phyloP scores from a whole-genome alignment of 2,797 vertebrate species.

The Argyrosomus regius region DNA sequence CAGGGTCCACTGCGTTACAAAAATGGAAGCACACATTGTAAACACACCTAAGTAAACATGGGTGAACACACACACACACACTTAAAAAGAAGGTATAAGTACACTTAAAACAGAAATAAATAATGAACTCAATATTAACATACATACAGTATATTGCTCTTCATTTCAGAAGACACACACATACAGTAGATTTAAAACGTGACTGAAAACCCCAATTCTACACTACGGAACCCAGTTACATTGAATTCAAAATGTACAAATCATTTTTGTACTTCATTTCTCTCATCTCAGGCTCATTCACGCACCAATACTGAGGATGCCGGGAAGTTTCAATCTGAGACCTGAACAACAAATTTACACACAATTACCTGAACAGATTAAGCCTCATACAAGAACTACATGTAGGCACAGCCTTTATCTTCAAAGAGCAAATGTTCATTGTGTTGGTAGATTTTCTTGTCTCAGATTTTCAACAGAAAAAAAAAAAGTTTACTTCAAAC shows the following conservation, averaged over 20 bases:
- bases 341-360: constrained; percentile 35
- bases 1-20: constrained; percentile 8
- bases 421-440: constrained; percentile 53
- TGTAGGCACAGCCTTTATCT: constrained; percentile 68
- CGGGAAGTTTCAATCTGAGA: constrained; percentile 26
- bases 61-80: constrained; percentile 46
- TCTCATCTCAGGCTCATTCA: constrained; percentile 28
- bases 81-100: constrained; percentile 68
- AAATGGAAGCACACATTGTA: constrained; percentile 54
- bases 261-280: constrained; percentile 21
- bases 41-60: constrained; percentile 63
- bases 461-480: constrained; percentile 23
- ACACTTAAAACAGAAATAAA: constrained; percentile 82
- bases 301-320: constrained; percentile 37
- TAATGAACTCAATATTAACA: constrained; percentile 58
- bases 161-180: constrained; percentile 45
- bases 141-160: constrained; percentile 66
- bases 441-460: constrained; percentile 1
- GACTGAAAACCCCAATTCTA: constrained; percentile 20
- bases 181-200: constrained; percentile 50
- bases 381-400: constrained; percentile 50
- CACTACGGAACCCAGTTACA: constrained; percentile 23
- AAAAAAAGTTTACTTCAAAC: background rate
- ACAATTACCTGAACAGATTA: constrained; percentile 34
- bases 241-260: constrained; percentile 32